Evolutionary conservation across 2,113 vertebrate species (phyloP).

Genomic region (Catagonus wagneri): DNA sequence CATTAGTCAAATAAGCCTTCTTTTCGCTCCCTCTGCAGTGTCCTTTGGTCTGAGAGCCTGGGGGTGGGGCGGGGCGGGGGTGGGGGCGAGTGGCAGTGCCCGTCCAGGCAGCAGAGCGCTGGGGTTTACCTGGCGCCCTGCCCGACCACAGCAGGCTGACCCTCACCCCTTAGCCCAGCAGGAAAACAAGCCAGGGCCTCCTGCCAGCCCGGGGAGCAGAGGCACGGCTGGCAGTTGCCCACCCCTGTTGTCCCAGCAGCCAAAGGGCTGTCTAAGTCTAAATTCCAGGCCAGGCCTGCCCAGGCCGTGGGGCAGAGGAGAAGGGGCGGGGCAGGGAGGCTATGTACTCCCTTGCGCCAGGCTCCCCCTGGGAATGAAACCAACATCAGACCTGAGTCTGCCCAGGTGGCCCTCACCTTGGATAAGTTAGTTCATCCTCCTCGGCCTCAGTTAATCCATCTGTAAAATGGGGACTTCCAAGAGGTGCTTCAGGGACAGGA

Average conservation of each 20-base stretch:
- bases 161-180: not conserved
- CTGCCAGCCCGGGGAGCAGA: too few relatives aligned
- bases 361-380: fast-evolving
- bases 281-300: not conserved
- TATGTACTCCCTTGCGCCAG: not conserved
- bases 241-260: not conserved
- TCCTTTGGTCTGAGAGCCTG: not conserved
- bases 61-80: too few relatives aligned
- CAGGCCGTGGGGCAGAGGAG: not conserved
- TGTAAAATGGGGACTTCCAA: not conserved
- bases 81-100: fast-evolving
- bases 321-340: not conserved
- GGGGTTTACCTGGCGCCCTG: not conserved
- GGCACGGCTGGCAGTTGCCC: not conserved
- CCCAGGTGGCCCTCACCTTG: not conserved
- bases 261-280: not conserved
- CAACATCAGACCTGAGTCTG: not conserved
- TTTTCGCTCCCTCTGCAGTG: not conserved
- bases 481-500: not conserved
- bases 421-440: not conserved
- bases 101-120: not conserved
- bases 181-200: not conserved
- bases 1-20: too few relatives aligned
- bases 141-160: not conserved
- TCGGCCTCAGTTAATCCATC: not conserved